A percentile compares a stretch with the other conserved stretches of the same genome.
phyloP scores from a whole-genome alignment of 2,888 invertebrate species.

The Unio delphinus region DNA sequence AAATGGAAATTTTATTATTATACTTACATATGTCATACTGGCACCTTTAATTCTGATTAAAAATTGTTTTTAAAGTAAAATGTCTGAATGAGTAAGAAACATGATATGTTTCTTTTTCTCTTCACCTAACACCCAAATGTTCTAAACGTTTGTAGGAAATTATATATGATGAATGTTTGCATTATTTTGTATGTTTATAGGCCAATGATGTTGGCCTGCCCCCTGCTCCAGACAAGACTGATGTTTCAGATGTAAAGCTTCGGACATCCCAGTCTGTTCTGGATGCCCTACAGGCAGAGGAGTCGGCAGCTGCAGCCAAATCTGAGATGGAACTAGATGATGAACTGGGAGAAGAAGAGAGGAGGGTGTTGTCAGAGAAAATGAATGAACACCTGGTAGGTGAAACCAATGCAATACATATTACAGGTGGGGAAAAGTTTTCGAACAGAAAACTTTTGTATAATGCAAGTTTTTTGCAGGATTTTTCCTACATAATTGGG shows the following conservation, averaged over 20 bases:
- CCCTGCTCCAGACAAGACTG: constrained; percentile 41
- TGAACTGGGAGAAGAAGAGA: constrained; percentile 45
- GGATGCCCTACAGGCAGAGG: constrained; percentile 52
- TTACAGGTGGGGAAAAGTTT: too few relatives aligned
- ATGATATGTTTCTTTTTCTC: too few relatives aligned
- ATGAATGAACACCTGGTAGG: constrained; percentile 61
- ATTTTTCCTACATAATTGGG: too few relatives aligned
- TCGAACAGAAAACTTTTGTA: too few relatives aligned
- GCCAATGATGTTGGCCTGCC: constrained; percentile 61
- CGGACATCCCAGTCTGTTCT: constrained; percentile 54
- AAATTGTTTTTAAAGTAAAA: too few relatives aligned
- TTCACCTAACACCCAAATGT: too few relatives aligned
- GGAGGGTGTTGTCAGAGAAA: constrained; percentile 50
- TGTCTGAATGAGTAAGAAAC: too few relatives aligned
- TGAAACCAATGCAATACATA: neutral
- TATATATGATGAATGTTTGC: neutral
- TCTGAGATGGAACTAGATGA: constrained; percentile 50
- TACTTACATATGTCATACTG: too few relatives aligned
- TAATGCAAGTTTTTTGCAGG: too few relatives aligned
- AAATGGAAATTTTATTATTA: too few relatives aligned
- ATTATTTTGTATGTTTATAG: constrained; percentile 26
- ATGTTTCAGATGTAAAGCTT: constrained; percentile 49
- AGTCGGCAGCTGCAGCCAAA: constrained; percentile 51
- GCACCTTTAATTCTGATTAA: too few relatives aligned
- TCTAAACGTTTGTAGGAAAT: too few relatives aligned